Base-by-base conservation (phyloP, 2,113 vertebrate genomes). In the Clarias gariepinus region DNA sequence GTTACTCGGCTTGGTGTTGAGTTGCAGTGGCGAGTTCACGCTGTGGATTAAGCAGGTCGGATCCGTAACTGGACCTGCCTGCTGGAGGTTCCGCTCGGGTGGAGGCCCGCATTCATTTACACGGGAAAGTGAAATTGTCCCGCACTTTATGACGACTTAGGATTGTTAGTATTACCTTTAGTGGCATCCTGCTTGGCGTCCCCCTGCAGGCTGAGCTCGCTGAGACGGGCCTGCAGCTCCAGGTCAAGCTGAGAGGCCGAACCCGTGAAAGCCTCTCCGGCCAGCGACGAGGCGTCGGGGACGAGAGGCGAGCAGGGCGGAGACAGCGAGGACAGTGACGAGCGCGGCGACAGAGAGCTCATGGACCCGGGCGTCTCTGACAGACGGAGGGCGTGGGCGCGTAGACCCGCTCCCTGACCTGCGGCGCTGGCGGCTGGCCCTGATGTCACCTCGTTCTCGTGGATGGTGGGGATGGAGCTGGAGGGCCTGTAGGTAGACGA, bases 391-490 rank as follows among this genome's bases (percentile, higher is more conserved):
- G 91, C 93, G 88, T 97, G 97, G 41, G 96, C 85, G 80, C 95
- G 95, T 91, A 91, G 86, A 87, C 85, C 0, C 82, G 85, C 28
- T 23, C 91, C 55, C 4, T 3, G 18, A 87, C 91, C 83, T 1
- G 55, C 55, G 3, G 53, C 77, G 25, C 85, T 82, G 9, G 83
- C 82, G 0, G 23, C 25, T 0, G 83, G 82, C 73, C 81, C 86
- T 90, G 74, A 76, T 83, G 85, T 6, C 89, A 97, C 97, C 86
- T 99, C 97, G 0, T 99, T 95, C 88, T 99, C 98, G 0, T 97
- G 98, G 87, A 99, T 99, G 88, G 98, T 98, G 91, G 98, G 97
- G 92, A 99, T 99, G 88, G 95, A 98, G 88, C 96, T 97, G 0
- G 96, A 97, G 0, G 97, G 97, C 30, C 97, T 95, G 92, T 96